These are phyloP conservation scores for Celastrina argiolus DNA, from an alignment of 2,888 invertebrate genomes.

Conservation along the genomic window DNA sequence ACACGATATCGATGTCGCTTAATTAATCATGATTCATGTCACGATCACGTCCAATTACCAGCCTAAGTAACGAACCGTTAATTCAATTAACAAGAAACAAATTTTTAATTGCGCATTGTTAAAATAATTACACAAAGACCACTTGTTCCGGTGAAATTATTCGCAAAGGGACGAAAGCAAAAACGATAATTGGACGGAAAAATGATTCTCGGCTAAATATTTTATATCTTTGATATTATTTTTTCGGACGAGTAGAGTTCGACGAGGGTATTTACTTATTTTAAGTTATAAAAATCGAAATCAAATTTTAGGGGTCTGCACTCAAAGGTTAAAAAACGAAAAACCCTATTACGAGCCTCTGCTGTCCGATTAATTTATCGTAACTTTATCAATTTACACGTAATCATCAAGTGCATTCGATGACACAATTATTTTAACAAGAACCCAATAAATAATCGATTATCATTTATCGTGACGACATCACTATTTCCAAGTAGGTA, in stretches of 20 bases:
- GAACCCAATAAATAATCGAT: slow-evolving; percentile 19
- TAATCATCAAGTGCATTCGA: background rate
- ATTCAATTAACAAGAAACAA: slow-evolving; percentile 26
- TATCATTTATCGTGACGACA: slow-evolving; percentile 21
- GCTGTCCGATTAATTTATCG: background rate
- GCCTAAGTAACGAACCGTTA: slow-evolving; percentile 20
- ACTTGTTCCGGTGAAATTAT: slow-evolving; percentile 22
- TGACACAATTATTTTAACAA: slow-evolving; percentile 3
- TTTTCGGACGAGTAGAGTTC: background rate
- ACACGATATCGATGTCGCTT: slow-evolving; percentile 11
- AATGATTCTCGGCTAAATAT: slow-evolving; percentile 17
- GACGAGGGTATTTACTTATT: background rate
- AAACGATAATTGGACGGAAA: slow-evolving; percentile 17
- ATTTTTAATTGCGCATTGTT: slow-evolving; percentile 28
- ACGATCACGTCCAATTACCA: slow-evolving; percentile 27
- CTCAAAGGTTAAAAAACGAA: too few species aligned
- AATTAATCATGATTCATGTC: slow-evolving; percentile 27
- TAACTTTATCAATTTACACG: background rate
- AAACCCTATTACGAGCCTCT: too few species aligned
- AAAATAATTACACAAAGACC: slow-evolving; percentile 20
- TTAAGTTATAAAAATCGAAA: background rate
- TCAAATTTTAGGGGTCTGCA: too few species aligned
- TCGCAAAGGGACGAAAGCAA: slow-evolving; percentile 19
- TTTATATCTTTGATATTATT: slow-evolving; percentile 7
- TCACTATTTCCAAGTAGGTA: slow-evolving; percentile 37